Conservation (phyloP, 2,888 invertebrate genomes). For the Acanthosepion pharaonis region DNA sequence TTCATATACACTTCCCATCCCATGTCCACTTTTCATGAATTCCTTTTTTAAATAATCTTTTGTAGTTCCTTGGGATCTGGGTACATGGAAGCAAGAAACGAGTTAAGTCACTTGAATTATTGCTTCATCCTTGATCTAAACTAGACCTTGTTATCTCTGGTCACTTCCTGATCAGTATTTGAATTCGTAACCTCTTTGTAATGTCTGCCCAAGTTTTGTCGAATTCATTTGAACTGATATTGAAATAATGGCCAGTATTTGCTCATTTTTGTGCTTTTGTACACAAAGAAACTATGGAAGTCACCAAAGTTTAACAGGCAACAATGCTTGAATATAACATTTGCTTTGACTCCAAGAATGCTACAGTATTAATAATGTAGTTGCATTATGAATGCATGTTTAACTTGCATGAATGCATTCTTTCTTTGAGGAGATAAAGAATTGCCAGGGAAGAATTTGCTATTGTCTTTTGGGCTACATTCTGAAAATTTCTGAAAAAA, state of each 20-base stretch:
- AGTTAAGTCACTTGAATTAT: slow-evolving; percentile 9
- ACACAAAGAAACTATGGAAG: not conserved
- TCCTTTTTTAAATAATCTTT: not conserved
- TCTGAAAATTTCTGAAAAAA: too few relatives aligned
- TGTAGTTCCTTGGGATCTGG: slow-evolving; percentile 33
- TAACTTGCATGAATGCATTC: not conserved
- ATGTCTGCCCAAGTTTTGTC: not conserved
- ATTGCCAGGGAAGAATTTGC: too few relatives aligned
- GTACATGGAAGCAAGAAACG: slow-evolving; percentile 9
- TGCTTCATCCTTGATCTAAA: not conserved
- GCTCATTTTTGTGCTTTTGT: not conserved
- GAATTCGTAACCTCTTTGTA: not conserved
- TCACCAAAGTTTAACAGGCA: not conserved
- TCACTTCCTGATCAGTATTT: not conserved
- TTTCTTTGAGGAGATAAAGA: not conserved
- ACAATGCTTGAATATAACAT: not conserved
- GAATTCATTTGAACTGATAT: not conserved
- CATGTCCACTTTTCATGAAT: not conserved
- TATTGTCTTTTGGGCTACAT: too few relatives aligned
- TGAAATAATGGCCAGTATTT: not conserved
- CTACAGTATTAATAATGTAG: not conserved
- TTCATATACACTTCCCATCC: too few relatives aligned
- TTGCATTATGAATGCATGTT: not conserved
- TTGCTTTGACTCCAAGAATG: not conserved
- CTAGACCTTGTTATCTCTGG: not conserved